Evolutionary conservation across 2,888 invertebrate species (phyloP).

Genomic region (Ariolimax columbianus): DNA sequence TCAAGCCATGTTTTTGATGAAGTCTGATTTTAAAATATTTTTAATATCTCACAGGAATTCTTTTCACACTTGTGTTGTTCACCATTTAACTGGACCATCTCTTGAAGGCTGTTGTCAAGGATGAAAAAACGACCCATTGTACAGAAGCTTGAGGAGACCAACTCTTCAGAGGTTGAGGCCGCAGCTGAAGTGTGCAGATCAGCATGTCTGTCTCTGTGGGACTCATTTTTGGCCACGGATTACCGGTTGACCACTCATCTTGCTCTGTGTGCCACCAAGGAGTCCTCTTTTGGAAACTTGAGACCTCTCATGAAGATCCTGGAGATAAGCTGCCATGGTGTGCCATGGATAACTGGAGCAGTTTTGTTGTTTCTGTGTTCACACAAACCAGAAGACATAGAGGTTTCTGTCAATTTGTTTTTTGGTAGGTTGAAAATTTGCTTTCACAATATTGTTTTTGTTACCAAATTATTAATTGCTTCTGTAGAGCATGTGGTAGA

Average conservation of each 20-base stretch:
- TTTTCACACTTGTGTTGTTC: too few species aligned
- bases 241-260: slow-evolving; percentile 59
- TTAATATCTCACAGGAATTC: neutral
- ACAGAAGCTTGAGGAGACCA: slow-evolving; percentile 25
- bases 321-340: slow-evolving; percentile 91
- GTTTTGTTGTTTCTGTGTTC: slow-evolving; percentile 88
- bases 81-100: neutral
- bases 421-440: slow-evolving; percentile 83
- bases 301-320: slow-evolving; percentile 80
- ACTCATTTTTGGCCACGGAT: slow-evolving; percentile 56
- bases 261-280: slow-evolving; percentile 69
- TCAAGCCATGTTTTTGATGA: too few species aligned
- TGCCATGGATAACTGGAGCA: slow-evolving; percentile 90
- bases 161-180: slow-evolving; percentile 28
- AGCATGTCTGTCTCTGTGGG: slow-evolving; percentile 52
- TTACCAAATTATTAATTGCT: too few species aligned
- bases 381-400: slow-evolving; percentile 85
- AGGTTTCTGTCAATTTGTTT: slow-evolving; percentile 91
- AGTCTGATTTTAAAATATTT: too few species aligned
- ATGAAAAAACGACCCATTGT: slow-evolving; percentile 48
- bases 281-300: slow-evolving; percentile 61
- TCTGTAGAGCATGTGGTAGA: too few species aligned
- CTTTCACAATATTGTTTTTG: neutral
- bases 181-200: slow-evolving; percentile 47
- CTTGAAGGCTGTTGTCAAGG: neutral